These are phyloP conservation scores for Hystrix cristata DNA, from an alignment of 2,113 vertebrate genomes.

Conservation along the genomic window DNA sequence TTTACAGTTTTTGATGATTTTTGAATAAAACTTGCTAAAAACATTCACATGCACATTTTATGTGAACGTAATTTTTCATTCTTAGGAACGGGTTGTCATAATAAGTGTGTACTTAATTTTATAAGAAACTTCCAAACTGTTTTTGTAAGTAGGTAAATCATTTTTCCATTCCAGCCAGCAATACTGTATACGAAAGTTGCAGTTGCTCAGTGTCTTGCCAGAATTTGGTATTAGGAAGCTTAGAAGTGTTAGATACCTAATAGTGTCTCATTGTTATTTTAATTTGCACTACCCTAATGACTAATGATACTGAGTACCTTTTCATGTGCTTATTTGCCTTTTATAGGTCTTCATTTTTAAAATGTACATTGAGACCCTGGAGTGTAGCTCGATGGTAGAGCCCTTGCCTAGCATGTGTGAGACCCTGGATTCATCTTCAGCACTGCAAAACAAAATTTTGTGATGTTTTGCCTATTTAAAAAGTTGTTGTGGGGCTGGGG, in stretches of 20 bases:
- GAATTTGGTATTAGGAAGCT: background rate
- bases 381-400: background rate
- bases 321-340: too few relatives aligned
- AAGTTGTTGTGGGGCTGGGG: background rate
- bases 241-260: background rate
- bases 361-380: too few relatives aligned
- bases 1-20: background rate
- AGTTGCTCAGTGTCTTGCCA: background rate
- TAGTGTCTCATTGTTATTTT: too few relatives aligned
- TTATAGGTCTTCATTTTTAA: too few relatives aligned
- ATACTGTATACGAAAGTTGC: background rate
- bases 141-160: background rate
- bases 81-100: background rate
- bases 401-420: background rate
- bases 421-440: background rate
- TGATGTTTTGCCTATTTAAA: background rate
- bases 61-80: background rate
- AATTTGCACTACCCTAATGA: too few relatives aligned
- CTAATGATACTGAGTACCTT: too few relatives aligned
- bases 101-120: background rate
- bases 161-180: background rate
- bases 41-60: background rate
- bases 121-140: background rate
- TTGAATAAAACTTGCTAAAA: background rate
- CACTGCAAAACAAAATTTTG: background rate